Evolutionary conservation across 2,113 vertebrate genomes (phyloP), one percentile per base, ranked within the genome.

Genomic region (Tachycineta bicolor): DNA sequence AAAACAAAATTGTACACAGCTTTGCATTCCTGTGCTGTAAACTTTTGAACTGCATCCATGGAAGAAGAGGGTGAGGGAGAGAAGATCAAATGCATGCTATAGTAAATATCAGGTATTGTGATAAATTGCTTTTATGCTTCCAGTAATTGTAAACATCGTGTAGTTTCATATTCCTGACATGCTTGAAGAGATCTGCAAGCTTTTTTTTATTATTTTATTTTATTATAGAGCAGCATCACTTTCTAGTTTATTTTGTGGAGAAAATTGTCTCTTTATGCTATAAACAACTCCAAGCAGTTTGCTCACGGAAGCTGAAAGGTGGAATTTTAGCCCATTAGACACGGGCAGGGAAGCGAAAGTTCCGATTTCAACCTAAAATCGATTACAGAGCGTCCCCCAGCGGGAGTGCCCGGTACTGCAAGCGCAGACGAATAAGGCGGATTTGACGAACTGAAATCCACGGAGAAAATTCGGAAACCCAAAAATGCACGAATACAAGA

Each of bases 321-420:
- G 91, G 73, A 68, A 44, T 83, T 91, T 80, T 8, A 93, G 59
- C 33, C 41, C 69, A 15, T 83, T 70, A 65, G 69, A n/a, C 33
- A 15, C 26, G 9, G 44, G 5, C 68, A 46, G 16, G 8, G 60
- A 60, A 82, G 49, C 8, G 7, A 34, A 53, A 33, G n/a, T 4
- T 11, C 28, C 11, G 4, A 43, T 39, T 76, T 47, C 10, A 53
- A 75, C 26, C 33, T 59, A 94, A 97, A 85, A 3, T 49, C 94
- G 75, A 87, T 92, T 85, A 39, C 94, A 96, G 74, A 92, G 95
- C 95, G 96, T 23, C 97, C 58, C 97, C 59, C 58, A 79, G 90
- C 83, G 97, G 53, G 70, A 1, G 2, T 13, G 37, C 3, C 11
- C 6, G 18, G 87, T 26, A 83, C 37, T 70, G 80, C 91, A 85